Conservation (phyloP, 2,113 vertebrate species). For the Colinus virginianus region DNA sequence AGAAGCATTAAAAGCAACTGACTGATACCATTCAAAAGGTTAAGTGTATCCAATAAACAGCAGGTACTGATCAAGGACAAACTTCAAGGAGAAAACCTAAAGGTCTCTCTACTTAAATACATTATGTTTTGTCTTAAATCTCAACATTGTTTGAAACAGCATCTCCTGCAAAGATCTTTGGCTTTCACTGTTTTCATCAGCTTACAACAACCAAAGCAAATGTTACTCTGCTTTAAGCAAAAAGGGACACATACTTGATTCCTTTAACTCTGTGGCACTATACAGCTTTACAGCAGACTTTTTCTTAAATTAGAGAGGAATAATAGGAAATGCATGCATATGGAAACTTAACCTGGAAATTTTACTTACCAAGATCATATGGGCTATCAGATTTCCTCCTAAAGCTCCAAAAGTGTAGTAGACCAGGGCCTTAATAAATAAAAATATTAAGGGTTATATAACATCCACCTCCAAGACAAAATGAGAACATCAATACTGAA, state of each 20-base stretch:
- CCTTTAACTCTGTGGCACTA: background rate
- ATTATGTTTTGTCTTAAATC: background rate
- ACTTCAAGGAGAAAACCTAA: background rate
- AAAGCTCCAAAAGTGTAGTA: constrained; percentile 98
- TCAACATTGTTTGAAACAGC: background rate
- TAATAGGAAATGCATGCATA: background rate
- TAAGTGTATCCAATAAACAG: background rate
- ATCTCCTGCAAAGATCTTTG: background rate
- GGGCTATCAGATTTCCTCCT: constrained; percentile 94
- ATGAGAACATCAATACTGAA: background rate
- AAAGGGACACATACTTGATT: background rate
- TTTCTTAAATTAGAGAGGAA: background rate
- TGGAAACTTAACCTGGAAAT: background rate
- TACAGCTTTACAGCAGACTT: background rate
- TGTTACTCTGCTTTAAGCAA: background rate
- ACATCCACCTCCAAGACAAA: background rate
- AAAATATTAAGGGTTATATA: constrained; percentile 19
- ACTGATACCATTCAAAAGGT: background rate
- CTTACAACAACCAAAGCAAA: background rate
- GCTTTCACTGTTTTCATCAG: background rate
- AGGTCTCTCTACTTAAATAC: background rate
- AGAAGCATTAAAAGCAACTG: background rate
- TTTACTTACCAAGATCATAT: constrained; percentile 95
- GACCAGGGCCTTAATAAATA: constrained; percentile 87
- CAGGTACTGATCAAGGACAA: background rate